Conservation (phyloP, 2,113 vertebrate genomes). For the Emydura subglobosa region DNA sequence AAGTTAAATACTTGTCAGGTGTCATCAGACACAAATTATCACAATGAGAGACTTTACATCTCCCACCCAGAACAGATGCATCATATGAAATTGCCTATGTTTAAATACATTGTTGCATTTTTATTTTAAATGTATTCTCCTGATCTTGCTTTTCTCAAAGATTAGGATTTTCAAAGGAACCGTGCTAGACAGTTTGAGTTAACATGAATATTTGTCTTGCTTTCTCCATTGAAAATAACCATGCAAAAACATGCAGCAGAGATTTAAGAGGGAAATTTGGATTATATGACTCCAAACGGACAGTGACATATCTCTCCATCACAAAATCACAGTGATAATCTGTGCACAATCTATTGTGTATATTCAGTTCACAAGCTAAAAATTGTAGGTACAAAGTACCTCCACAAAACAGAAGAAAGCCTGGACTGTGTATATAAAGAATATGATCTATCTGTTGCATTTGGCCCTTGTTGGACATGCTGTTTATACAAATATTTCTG, state of each 20-base stretch:
- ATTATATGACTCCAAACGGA: not conserved
- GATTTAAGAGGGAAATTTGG: not conserved
- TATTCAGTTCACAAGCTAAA: not conserved
- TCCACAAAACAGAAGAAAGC: not conserved
- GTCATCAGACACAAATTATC: slow-evolving; percentile 22
- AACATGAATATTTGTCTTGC: not conserved
- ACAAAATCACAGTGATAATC: not conserved
- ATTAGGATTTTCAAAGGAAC: not conserved
- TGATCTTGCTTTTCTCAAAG: not conserved
- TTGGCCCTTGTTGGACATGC: not conserved
- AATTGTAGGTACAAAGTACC: not conserved
- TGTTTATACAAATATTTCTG: not conserved
- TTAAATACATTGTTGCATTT: not conserved
- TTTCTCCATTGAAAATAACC: not conserved
- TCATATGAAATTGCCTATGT: not conserved
- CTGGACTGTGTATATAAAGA: not conserved
- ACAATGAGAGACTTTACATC: not conserved
- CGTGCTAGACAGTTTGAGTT: not conserved
- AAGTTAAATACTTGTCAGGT: not conserved
- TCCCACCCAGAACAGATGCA: not conserved
- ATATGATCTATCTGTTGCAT: not conserved
- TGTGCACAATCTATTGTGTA: not conserved
- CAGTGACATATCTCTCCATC: not conserved
- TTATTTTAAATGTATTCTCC: not conserved
- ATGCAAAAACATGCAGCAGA: not conserved